Evolutionary conservation across 2,113 vertebrate genomes (phyloP), one percentile per base, ranked within the genome.

Genomic region (human): DNA sequence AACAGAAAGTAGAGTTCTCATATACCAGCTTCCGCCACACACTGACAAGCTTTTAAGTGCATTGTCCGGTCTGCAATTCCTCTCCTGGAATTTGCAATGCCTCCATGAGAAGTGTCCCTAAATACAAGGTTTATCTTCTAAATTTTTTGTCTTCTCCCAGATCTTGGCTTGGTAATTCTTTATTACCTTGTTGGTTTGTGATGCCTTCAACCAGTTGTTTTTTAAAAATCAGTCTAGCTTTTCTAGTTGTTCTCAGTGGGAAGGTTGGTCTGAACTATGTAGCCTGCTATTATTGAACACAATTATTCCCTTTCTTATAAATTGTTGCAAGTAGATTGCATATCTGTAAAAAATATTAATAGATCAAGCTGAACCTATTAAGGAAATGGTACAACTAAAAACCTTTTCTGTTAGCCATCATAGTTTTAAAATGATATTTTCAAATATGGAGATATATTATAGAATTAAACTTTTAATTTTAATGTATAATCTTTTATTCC

Each of bases 401-500:
- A 45, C 23, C 35, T 89, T 81, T 92, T 81, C 57, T 87, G 1
- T 92, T 84, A 90, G 25, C 27, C 22, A 55, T 84, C 27, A 76
- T 25, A 48, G 48, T 80, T 96, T 90, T 83, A 92, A 94, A 76
- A 35, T 73, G 73, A 87, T 90, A 66, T 70, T 90, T 96, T 93
- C 30, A 89, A 90, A 93, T 18, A 59, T 78, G 32, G 35, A 89
- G 40, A 57, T 80, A 43, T 50, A 57, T 45, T 82, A 9, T 86
- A 93, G 48, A 90, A n/a, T 55, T 94, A 95, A 84, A 22, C 1
- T 84, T 94, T 61, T 90, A 87, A 87, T 97, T 90, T 89, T 78
- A 64, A 64, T 6, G 61, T 73, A 25, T 38, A 11, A 72, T 93
- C 6, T 88, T 92, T 97, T 87, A 95, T 98, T 98, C n/a, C 97